Conservation (phyloP, 2,888 invertebrate species). For the Acronicta aceris region DNA sequence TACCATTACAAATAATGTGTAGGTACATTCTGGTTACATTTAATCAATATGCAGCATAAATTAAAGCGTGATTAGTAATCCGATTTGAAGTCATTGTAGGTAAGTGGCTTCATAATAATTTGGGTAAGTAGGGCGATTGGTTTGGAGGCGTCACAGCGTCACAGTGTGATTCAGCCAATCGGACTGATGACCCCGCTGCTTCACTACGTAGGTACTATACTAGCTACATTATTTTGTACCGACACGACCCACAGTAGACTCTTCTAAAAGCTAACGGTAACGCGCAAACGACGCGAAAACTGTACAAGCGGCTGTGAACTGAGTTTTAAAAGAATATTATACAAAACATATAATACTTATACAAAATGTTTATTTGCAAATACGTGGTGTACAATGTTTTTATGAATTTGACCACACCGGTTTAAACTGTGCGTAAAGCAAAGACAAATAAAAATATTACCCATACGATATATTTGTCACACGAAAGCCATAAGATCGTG, state of each 20-base stretch:
- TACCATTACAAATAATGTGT: conserved; percentile 18
- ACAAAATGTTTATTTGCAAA: background rate
- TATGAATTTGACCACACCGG: background rate
- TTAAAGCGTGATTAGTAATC: conserved; percentile 32
- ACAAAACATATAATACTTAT: background rate
- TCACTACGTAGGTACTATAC: conserved; percentile 46
- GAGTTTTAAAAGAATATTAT: conserved; percentile 49
- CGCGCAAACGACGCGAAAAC: conserved; percentile 60
- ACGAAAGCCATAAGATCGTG: conserved; percentile 36
- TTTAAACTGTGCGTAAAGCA: too few relatives aligned
- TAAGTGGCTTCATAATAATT: conserved; percentile 43
- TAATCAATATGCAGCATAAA: conserved; percentile 27
- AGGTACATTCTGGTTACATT: conserved; percentile 28
- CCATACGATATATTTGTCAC: conserved; percentile 5
- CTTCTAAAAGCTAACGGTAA: conserved; percentile 77
- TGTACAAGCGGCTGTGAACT: conserved; percentile 58
- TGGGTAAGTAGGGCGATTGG: conserved; percentile 41
- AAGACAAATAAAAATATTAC: too few relatives aligned
- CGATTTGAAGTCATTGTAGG: conserved; percentile 24
- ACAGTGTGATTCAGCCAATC: conserved; percentile 70
- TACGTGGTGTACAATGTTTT: background rate
- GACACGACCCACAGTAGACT: conserved; percentile 65
- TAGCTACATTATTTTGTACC: conserved; percentile 63
- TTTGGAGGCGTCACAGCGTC: conserved; percentile 58
- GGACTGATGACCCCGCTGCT: conserved; percentile 79